Percentiles rank a stretch among this genome's conserved stretches.
Evolutionary conservation across 2,797 vertebrate species (phyloP).

Genomic region (Sebastes umbrosus): DNA sequence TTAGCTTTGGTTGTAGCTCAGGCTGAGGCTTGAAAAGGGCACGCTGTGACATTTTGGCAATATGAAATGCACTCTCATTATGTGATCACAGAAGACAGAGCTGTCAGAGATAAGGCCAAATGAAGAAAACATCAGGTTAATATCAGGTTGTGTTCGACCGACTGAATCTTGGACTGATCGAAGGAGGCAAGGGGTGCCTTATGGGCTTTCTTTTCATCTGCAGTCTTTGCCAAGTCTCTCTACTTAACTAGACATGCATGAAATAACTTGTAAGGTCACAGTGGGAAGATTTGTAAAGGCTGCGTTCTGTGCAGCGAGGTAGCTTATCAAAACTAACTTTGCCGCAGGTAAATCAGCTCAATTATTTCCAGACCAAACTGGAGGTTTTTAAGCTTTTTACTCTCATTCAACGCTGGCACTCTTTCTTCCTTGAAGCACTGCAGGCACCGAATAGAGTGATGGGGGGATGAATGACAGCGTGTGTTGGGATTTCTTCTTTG

Average conservation of each 20-base stretch:
- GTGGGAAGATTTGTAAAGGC: constrained; percentile 4
- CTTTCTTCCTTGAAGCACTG: constrained; percentile 1
- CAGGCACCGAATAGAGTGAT: constrained; percentile 7
- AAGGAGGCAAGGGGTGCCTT: not conserved
- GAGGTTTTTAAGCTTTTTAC: constrained; percentile 15
- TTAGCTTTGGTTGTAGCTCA: constrained; percentile 16
- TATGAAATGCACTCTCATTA: constrained; percentile 27
- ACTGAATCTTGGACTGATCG: constrained; percentile 19
- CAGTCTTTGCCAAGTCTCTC: constrained; percentile 17
- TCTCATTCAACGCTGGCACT: not conserved
- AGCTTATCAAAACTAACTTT: constrained; percentile 29
- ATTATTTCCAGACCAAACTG: constrained; percentile 6
- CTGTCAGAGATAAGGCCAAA: constrained; percentile 38
- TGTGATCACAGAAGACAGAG: constrained; percentile 39
- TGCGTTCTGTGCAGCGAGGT: not conserved
- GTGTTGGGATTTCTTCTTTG: constrained; percentile 38
- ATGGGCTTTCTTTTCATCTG: constrained; percentile 26
- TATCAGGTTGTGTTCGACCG: constrained; percentile 23
- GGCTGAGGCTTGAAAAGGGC: constrained; percentile 51
- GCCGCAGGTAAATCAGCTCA: constrained; percentile 2
- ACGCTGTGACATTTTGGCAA: constrained; percentile 47
- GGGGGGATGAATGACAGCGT: constrained; percentile 33
- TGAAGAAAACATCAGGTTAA: constrained; percentile 37
- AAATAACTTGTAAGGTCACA: constrained; percentile 42
- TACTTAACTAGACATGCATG: constrained; percentile 41